Base-by-base conservation (phyloP, 2,113 vertebrate genomes). In the Spea multiplicata region DNA sequence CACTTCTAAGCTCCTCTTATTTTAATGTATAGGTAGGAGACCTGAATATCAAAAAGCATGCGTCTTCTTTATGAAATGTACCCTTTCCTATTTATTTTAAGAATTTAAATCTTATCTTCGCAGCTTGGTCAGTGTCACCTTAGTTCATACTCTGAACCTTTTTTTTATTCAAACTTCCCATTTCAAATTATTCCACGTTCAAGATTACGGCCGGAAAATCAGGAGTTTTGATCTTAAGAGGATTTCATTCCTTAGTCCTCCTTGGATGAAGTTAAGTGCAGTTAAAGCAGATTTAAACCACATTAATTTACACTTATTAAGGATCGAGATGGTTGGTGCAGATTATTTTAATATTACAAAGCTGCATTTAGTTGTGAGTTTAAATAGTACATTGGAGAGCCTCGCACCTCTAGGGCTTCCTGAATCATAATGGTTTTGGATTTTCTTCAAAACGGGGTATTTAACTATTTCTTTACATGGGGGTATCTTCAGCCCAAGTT, bases 151-250 rank as follows among this genome's bases (percentile, higher is more conserved):
- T 44, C 7, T 9, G 64, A 12, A 50, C 30, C 10, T 53, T 53
- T 53, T 52, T 61, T 13, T 61, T 61, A 12, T 61, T 12, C 59
- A 5, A 30, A 62, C 44, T 77, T 77, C 46, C 57, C 57, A 70
- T 55, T 70, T 69, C 30, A 70, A 69, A 44, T 44, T 62, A 47
- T 77, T 70, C 66, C 48, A 52, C 67, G 16, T 69, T 61, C 50
- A 70, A 70, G 75, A 77, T 77, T 77, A 77, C 44, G 53, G 74
- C 44, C 62, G 16, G 48, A 16, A 77, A 77, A 77, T 77, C 75
- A 69, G 75, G n/a, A 49, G 45, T 70, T 61, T 77, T 77, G 75
- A 77, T 70, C 75, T 70, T 77, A 77, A 77, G 75, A 77, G 75
- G 75, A 77, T 77, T 77, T 17, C 17, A 30, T 53, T 77, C 52